phyloP scores from a whole-genome alignment of 2,797 vertebrate genomes.

The Spea hammondii region DNA sequence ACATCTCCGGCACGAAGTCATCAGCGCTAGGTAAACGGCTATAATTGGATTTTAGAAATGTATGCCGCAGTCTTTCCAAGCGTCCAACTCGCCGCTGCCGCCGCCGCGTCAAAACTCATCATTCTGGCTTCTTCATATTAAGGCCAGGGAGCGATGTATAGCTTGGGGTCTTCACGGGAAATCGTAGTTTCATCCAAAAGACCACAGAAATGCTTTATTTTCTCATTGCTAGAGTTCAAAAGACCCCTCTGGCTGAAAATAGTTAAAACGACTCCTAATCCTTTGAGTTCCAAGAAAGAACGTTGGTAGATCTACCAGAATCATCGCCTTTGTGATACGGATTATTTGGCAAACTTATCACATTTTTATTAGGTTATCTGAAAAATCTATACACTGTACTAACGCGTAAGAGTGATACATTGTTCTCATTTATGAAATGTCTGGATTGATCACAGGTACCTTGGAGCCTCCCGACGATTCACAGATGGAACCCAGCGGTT shows the following conservation, averaged over 20 bases:
- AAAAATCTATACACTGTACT: neutral
- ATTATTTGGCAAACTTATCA: neutral
- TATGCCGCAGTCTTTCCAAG: neutral
- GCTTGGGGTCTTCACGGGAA: neutral
- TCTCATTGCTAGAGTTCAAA: too few relatives aligned
- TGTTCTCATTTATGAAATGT: neutral
- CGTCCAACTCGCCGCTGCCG: neutral
- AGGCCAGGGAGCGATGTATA: neutral
- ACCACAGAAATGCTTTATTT: neutral
- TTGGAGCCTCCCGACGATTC: neutral
- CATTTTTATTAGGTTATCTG: neutral
- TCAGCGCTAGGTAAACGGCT: slow-evolving; percentile 25
- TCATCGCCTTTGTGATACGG: neutral
- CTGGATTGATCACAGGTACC: neutral
- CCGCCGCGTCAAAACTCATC: neutral
- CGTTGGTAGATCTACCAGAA: neutral
- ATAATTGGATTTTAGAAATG: slow-evolving; percentile 26
- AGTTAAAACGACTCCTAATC: too few relatives aligned
- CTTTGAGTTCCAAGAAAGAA: too few relatives aligned
- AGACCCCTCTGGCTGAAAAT: too few relatives aligned
- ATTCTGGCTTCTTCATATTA: neutral
- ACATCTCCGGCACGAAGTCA: slow-evolving; percentile 1
- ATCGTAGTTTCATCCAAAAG: neutral
- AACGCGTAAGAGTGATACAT: neutral
- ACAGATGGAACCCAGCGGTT: neutral